A percentile compares a stretch with the other conserved stretches of the same genome.
These are phyloP conservation scores for Caracal caracal DNA, from an alignment of 2,113 vertebrate genomes.

Conservation along the genomic window DNA sequence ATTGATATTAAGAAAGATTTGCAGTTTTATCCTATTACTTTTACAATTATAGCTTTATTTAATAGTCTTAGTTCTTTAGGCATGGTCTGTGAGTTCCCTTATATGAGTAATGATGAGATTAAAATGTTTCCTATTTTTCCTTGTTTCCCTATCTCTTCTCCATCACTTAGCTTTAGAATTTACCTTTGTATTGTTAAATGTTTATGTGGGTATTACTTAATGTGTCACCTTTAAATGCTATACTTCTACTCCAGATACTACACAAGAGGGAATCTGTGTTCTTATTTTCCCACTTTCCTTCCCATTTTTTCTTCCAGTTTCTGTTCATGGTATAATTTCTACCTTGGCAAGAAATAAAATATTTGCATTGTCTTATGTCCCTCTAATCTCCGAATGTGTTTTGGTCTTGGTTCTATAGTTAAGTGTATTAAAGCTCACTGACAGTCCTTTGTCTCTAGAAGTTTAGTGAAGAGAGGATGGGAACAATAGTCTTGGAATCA, in stretches of 20 bases:
- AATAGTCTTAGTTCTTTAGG: conserved; percentile 28
- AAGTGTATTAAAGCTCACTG: not conserved
- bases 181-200: not conserved
- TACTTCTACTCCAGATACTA: not conserved
- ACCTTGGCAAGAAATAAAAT: not conserved
- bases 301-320: not conserved
- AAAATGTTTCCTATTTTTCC: not conserved
- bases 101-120: not conserved
- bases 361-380: not conserved
- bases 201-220: not conserved
- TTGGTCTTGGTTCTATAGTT: not conserved
- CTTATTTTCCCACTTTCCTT: not conserved
- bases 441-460: not conserved
- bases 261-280: not conserved
- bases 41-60: not conserved
- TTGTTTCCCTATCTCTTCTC: not conserved
- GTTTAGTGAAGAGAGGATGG: not conserved
- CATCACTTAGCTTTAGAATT: not conserved
- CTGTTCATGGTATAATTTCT: not conserved
- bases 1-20: not conserved
- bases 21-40: not conserved
- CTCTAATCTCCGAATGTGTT: not conserved
- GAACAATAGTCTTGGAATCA: not conserved
- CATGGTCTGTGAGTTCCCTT: not conserved
- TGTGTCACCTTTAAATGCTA: not conserved